Base-by-base conservation (phyloP, 2,797 vertebrate genomes). In the Lophius americanus region DNA sequence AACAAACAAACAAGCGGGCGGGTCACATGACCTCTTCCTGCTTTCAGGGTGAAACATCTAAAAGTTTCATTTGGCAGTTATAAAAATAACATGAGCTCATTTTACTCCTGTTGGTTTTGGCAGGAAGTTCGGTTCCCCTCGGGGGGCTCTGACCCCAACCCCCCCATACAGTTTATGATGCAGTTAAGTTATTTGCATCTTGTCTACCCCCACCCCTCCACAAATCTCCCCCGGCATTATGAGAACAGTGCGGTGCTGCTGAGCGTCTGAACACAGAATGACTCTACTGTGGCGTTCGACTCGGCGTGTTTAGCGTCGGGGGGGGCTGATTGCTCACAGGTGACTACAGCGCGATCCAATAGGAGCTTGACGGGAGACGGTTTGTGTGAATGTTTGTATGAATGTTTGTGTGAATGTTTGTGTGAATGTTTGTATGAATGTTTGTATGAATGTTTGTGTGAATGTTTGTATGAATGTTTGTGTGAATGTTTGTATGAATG, bases 181-280 rank as follows among this genome's bases (percentile, higher is more conserved):
- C 85, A 85, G 83, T 90, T 86, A 85, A 89, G 75, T 88, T 91
- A 86, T 90, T 91, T 88, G 90, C 89, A 92, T 91, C 87, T 87
- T 89, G 88, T 89, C 85, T 88, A 23, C 71, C 62, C 54, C 9
- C 37, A 70, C 64, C 68, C 50, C 58, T 58, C 83, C 73, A 68
- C 83, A 85, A 85, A 89, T 85, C 86, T 88, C 78, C 72, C 86
- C 81, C 79, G 83, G 90, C 89, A 86, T 89, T 90, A 84, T 67
- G 78, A 89, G 92, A 93, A 88, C 60, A 88, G 87, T 46, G 62
- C 71, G 66, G 10, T 2, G 75, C 82, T 76, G 70, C 77, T 80
- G 85, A 86, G 56, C 70, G 73, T 75, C 78, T 75, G 78, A 66
- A 42, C 35, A 44, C 68, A 90, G 82, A 91, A 91, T 78, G 79